Evolutionary conservation across 2,113 vertebrate species (phyloP).

Genomic region (Chlorodrepanis virens): DNA sequence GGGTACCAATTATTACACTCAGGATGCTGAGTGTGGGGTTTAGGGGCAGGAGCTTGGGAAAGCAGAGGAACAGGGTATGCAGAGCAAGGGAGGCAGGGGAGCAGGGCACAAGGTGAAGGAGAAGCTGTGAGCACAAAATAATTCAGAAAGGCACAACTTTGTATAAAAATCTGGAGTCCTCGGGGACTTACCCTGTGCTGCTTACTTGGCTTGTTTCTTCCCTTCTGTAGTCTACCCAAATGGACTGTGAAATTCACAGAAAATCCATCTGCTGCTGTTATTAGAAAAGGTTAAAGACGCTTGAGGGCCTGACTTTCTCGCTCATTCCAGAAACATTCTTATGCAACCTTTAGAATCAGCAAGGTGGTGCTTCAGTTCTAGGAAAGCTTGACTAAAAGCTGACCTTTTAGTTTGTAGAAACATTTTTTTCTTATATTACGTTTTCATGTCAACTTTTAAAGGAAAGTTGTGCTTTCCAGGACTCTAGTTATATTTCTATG

Average conservation of each 20-base stretch:
- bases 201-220: background rate
- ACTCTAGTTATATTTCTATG: background rate
- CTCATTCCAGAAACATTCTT: background rate
- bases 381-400: background rate
- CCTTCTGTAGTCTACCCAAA: background rate
- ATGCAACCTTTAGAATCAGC: background rate
- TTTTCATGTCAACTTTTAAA: background rate
- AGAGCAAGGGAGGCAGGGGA: background rate
- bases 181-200: background rate
- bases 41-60: background rate
- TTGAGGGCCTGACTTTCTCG: background rate
- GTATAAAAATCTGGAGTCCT: background rate
- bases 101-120: background rate
- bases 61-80: background rate
- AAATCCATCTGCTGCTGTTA: background rate
- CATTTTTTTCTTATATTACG: background rate
- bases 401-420: conserved; percentile 1
- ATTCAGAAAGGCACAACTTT: background rate
- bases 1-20: background rate
- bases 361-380: background rate
- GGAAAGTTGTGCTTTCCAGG: background rate
- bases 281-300: background rate
- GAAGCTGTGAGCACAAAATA: background rate
- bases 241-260: background rate
- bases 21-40: background rate